A percentile compares a stretch with the other conserved stretches of the same genome.
Evolutionary conservation across 2,113 vertebrate species (phyloP).

Genomic region (Uropsilus gracilis): DNA sequence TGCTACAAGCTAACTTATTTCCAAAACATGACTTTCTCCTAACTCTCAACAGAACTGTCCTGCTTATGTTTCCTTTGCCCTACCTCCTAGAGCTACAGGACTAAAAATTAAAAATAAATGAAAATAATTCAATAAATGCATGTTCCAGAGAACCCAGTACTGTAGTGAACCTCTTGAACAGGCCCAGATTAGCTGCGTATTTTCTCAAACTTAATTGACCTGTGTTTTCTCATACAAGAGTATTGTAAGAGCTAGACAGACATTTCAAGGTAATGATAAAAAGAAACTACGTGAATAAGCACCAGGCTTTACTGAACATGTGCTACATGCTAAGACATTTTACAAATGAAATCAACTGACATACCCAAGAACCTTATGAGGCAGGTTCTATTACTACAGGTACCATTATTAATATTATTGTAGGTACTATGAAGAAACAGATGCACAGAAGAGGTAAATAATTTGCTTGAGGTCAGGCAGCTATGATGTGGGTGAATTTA

Average conservation of each 20-base stretch:
- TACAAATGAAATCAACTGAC: fast-evolving
- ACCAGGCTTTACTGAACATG: neutral
- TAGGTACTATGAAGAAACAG: neutral
- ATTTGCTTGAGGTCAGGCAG: neutral
- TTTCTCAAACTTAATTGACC: neutral
- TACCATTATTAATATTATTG: too few relatives aligned
- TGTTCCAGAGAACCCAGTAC: neutral
- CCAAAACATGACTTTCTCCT: neutral
- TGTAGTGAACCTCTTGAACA: too few relatives aligned
- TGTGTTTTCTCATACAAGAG: neutral
- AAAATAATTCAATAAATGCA: neutral
- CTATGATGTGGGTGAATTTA: neutral
- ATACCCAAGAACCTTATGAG: neutral
- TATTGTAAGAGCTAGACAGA: neutral
- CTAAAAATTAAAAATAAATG: neutral
- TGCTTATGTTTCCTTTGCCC: neutral
- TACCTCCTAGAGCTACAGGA: neutral
- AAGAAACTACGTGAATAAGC: fast-evolving
- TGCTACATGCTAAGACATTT: neutral
- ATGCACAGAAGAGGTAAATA: neutral
- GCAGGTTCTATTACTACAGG: neutral
- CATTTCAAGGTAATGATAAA: neutral
- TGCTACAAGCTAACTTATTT: neutral
- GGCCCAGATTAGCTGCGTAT: neutral
- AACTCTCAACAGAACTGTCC: neutral